Base-by-base conservation (phyloP, 2,888 invertebrate genomes). In the Lacanobia wlatinum region DNA sequence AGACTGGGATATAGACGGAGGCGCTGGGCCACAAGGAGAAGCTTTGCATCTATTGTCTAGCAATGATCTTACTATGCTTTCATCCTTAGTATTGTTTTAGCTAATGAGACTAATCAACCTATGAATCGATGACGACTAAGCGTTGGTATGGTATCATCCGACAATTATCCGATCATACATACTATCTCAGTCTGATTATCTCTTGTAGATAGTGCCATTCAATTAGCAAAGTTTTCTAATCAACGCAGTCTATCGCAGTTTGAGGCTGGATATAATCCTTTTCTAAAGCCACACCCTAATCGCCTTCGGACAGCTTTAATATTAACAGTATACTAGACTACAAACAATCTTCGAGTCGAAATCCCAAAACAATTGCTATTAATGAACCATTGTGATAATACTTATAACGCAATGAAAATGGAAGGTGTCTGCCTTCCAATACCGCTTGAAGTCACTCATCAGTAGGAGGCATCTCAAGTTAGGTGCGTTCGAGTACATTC, bases 211-310 rank as follows among this genome's bases (percentile, higher is more conserved):
- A 21, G 21, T 52, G 5, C 46, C 14, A 40, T 21, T 43, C 38
- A 48, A 68, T 74, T 60, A 74, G n/a, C n/a, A 43, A 74, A 76
- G 60, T 60, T 69, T 28, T 61, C 55, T 55, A 38, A 68, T 69
- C 48, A 76, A 67, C 40, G 21, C 21, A 48, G 12, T 18, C 50
- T 38, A 58, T 52, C 34, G 23, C 52, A 58, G 46, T 18, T 23
- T 67, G 9, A 55, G 28, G 21, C 46, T 38, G 46, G 28, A 75
- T 9, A 10, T 14, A 48, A 53, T 40, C 40, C 40, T 43, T 40
- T 21, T 34, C 76, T 16, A 76, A 73, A 40, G 23, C 7, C 48
- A 38, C 1, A 40, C 18, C 23, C 34, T 65, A 59, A 67, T 18
- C n/a, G 40, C 21, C 10, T 50, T 18, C 14, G 6, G 43, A 21